These are phyloP conservation scores for Peromyscus attwateri DNA, from an alignment of 2,797 vertebrate species.

Conservation along the genomic window DNA sequence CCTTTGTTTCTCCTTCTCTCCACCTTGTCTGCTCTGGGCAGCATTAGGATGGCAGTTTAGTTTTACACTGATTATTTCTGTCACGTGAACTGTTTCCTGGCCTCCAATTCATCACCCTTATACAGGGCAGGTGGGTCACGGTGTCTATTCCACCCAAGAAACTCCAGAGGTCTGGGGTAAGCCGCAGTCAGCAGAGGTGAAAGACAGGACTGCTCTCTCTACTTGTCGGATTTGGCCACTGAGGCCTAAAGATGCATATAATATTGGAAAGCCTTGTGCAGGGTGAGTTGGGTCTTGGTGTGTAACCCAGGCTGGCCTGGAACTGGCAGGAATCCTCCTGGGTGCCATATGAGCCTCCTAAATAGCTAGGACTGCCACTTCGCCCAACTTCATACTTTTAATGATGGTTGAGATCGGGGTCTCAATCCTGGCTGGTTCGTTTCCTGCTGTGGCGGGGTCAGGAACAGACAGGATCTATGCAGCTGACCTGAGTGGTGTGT, in stretches of 20 bases:
- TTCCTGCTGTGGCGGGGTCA: background rate
- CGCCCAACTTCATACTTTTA: background rate
- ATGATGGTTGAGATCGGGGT: background rate
- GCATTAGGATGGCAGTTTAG: background rate
- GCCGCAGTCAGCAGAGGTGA: background rate
- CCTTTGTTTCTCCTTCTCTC: background rate
- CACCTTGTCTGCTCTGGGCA: background rate
- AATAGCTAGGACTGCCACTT: background rate
- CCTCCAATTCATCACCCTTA: background rate
- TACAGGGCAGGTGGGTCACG: background rate
- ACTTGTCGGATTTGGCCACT: background rate
- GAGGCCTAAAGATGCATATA: background rate
- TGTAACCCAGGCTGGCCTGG: background rate
- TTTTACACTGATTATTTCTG: constrained; percentile 19
- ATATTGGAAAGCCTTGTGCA: background rate
- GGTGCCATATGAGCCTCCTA: background rate
- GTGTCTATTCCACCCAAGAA: background rate
- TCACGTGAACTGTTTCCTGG: background rate
- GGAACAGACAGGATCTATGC: background rate
- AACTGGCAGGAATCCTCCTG: background rate
- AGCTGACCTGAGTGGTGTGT: background rate
- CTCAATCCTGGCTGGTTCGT: background rate
- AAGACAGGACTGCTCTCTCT: background rate
- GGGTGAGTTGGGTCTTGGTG: background rate
- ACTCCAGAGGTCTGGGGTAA: background rate